Conservation (phyloP, 2,797 vertebrate species). For the Sebastes oblongus region DNA sequence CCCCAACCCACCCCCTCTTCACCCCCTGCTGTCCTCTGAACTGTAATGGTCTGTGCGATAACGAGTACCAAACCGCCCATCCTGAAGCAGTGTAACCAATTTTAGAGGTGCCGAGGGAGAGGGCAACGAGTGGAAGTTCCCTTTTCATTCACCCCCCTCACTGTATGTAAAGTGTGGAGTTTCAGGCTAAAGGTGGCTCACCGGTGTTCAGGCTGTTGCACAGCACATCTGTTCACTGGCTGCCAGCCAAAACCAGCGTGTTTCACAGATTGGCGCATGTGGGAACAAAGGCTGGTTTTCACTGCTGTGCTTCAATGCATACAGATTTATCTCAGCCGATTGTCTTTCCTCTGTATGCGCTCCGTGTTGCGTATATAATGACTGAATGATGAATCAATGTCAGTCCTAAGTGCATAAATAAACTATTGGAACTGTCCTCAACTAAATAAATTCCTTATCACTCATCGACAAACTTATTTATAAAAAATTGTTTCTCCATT, state of each 20-base stretch:
- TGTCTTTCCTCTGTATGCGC: not conserved
- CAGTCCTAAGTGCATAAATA: not conserved
- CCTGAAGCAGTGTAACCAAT: constrained; percentile 19
- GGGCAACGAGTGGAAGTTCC: not conserved
- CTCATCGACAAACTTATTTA: not conserved
- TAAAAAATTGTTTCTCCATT: not conserved
- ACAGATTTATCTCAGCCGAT: not conserved
- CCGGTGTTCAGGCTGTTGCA: constrained; percentile 1
- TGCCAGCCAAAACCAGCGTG: constrained; percentile 4
- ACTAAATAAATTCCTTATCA: not conserved
- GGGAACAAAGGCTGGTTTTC: not conserved
- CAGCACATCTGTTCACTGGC: constrained; percentile 43
- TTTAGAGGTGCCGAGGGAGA: constrained; percentile 14
- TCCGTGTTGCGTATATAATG: not conserved
- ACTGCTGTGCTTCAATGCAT: not conserved
- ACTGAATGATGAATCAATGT: not conserved
- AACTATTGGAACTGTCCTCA: not conserved
- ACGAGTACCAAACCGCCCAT: constrained; percentile 12
- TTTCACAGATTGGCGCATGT: constrained; percentile 3
- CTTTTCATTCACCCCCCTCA: not conserved
- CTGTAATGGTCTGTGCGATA: constrained; percentile 32
- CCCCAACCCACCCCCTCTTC: not conserved
- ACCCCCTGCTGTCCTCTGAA: constrained; percentile 1
- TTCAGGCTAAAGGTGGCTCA: constrained; percentile 30
- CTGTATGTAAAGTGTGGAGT: constrained; percentile 1